A percentile compares a stretch with the other conserved stretches of the same genome.
Conservation (phyloP, 2,888 invertebrate genomes). For the Neoascia interrupta region DNA sequence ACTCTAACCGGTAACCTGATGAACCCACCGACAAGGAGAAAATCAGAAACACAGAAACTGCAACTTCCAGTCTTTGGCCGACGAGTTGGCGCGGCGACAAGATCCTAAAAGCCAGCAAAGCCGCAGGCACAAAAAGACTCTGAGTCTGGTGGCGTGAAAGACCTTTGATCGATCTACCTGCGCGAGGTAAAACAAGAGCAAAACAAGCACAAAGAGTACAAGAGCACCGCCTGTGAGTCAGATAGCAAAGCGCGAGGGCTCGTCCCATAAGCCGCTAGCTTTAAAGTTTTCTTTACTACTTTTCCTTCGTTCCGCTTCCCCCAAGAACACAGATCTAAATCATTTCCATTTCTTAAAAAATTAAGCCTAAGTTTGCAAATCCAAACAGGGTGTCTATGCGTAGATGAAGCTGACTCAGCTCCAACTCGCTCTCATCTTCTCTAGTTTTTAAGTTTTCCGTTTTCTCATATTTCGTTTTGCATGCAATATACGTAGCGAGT, state of each 20-base stretch:
- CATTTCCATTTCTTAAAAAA: constrained; percentile 65
- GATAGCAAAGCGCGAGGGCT: constrained; percentile 94
- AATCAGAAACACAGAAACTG: constrained; percentile 79
- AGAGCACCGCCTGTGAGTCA: constrained; percentile 94
- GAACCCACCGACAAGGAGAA: constrained; percentile 78
- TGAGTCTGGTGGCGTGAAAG: constrained; percentile 83
- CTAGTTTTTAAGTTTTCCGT: neutral
- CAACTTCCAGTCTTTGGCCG: constrained; percentile 86
- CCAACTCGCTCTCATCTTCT: neutral
- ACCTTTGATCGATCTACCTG: constrained; percentile 96
- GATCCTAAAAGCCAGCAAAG: constrained; percentile 93
- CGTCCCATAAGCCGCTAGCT: constrained; percentile 91
- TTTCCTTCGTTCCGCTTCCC: constrained; percentile 6
- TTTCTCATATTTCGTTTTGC: too few species aligned
- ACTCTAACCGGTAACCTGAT: constrained; percentile 75
- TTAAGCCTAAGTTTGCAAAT: constrained; percentile 24
- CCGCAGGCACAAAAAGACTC: constrained; percentile 84
- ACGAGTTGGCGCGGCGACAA: constrained; percentile 91
- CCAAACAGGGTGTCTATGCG: neutral
- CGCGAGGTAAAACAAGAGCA: constrained; percentile 97
- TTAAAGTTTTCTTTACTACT: too few species aligned
- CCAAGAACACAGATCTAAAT: constrained; percentile 32
- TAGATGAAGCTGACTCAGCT: neutral
- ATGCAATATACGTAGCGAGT: constrained; percentile 23
- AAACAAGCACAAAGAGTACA: too few species aligned